Evolutionary conservation across 2,888 invertebrate genomes (phyloP), one percentile per base, ranked within the genome.

Genomic region (Clivina fossor): DNA sequence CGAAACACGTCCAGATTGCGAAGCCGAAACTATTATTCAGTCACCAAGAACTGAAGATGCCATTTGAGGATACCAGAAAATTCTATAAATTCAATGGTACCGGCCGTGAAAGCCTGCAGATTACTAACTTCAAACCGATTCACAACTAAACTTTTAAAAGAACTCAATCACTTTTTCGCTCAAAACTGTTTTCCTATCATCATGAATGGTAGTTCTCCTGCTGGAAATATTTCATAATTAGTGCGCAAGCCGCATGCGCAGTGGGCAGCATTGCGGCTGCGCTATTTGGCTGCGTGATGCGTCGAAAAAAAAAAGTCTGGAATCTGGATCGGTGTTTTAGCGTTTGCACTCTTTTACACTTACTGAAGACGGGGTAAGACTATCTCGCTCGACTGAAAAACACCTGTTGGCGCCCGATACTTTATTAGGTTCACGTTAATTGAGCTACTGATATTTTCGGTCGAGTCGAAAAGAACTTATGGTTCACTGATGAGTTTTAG

Each of bases 221-320:
- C 38, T 47, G 40, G 16, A 53, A 47, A 55, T 55, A 55, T 55
- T 55, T 55, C 40, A 55, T 47, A 55, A 55, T 55, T 55, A 55
- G 44, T 35, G 35, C 15, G 38, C 18, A 32, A 24, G 20, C 13
- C 8, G 24, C 24, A 19, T 13, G 46, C 24, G 37, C 19, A 11
- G n/a, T 24, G 24, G 41, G 55, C 53, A 44, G 35, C 4, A 35
- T 43, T 11, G 32, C 35, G 24, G 24, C 18, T 24, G 43, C 48
- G 37, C 35, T 16, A 19, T 47, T 15, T 13, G 24, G 15, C 38
- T 37, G 11, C 32, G 24, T 2, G 1, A 2, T 2, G n/a, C 22
- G 28, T 67, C 67, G 64, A 68, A 67, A 68, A 69, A 68, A 68
- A 64, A 67, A 65, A 60, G 69, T 69, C 69, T 69, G 69, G 70